Conservation (phyloP, 2,797 vertebrate genomes). For the Myotis vivesi region DNA sequence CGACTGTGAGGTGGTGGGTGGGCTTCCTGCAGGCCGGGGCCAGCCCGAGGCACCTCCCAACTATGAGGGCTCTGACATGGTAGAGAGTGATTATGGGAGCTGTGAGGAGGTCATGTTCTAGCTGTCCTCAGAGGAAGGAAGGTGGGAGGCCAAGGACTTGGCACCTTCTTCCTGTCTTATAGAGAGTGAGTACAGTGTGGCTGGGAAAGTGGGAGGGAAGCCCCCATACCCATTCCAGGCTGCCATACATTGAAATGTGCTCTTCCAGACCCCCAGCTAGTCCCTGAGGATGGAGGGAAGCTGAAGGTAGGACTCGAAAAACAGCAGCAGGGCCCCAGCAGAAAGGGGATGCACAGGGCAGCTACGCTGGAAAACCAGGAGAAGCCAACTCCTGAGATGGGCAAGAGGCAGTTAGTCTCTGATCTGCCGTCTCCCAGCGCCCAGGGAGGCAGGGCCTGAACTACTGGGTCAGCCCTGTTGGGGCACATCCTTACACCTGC, state of each 20-base stretch:
- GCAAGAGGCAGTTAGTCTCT: neutral
- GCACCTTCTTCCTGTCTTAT: neutral
- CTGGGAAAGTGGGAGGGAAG: neutral
- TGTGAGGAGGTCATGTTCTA: conserved; percentile 99
- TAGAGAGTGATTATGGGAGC: conserved; percentile 97
- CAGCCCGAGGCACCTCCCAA: conserved; percentile 80
- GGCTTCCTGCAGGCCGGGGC: conserved; percentile 71
- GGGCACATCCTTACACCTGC: neutral
- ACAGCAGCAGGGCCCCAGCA: neutral
- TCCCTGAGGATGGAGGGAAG: conserved; percentile 28
- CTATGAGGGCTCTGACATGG: conserved; percentile 91
- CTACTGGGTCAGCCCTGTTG: fast-evolving
- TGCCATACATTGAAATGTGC: neutral
- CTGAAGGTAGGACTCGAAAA: conserved; percentile 12
- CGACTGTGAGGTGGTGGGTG: conserved; percentile 82
- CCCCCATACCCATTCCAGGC: neutral
- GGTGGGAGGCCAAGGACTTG: neutral
- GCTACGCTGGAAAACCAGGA: neutral
- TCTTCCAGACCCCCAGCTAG: conserved; percentile 10
- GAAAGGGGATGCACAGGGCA: neutral
- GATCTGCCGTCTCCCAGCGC: neutral
- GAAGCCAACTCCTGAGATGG: neutral
- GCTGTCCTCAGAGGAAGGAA: neutral
- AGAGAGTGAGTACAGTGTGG: neutral
- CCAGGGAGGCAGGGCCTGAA: neutral